Base-by-base conservation (phyloP, 2,888 invertebrate genomes). In the Schrankia costaestrigalis region DNA sequence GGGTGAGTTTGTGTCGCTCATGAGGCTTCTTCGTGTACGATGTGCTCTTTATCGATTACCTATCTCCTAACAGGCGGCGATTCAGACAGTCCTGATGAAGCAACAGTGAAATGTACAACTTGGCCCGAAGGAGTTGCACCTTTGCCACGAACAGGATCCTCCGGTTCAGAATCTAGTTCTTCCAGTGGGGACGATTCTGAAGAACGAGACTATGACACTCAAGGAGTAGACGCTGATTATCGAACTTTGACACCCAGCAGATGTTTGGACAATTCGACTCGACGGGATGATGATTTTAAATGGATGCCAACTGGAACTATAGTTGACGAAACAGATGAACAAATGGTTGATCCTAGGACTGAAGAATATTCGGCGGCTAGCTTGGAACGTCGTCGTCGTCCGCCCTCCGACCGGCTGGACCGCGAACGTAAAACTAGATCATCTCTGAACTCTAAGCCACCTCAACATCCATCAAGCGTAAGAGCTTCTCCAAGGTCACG, bases 211-310 rank as follows among this genome's bases (percentile, higher is more conserved):
- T 91, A 90, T 63, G 89, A 90, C 63, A 89, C 90, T 11, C 90
- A 89, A 22, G 77, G 85, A 41, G 90, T 89, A 65, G 90, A 90
- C 63, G 89, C 88, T 51, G 91, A 92, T 65, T 92, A 92, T 70
- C 77, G 75, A 21, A 87, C 86, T 10, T 55, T 85, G 45, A 87
- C 87, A 13, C 87, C 87, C 9, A 78, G 64, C 41, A 72, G 71
- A 48, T 73, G 79, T 19, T 55, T 78, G 19, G 91, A 91, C 69
- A 89, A 90, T 63, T 90, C 91, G 26, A 91, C 91, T 7, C 82
- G 91, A 41, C 91, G 92, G 64, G 91, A 91, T 70, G 90, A 90
- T 68, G 91, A 91, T 71, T 92, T 93, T 72, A 91, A 90, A 77
- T 93, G 93, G 93, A 89, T 92, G 73, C 89, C 86, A 5, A 72